Evolutionary conservation across 1,140 invertebrate genomes (phyloP), one percentile per base, ranked within the genome.

Genomic region (Sarcophaga bullata): DNA sequence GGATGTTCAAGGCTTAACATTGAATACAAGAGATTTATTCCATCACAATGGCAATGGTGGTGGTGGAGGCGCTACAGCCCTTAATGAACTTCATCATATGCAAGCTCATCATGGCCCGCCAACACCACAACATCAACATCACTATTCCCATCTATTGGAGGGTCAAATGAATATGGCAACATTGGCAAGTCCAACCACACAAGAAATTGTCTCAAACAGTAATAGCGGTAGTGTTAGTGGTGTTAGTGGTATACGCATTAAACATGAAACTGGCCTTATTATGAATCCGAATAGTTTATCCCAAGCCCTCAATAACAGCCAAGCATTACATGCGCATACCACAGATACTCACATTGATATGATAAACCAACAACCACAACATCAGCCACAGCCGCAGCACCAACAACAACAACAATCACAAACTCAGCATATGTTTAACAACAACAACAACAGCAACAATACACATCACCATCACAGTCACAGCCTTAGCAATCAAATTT

Each of bases 201-300:
- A 47, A 3, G 81, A 62, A 17, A 37, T 37, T 37, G 25, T 37
- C 25, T 37, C 25, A 37, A 37, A 37, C 25, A 37, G 25, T 37
- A 37, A 37, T 37, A 37, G 25, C 25, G 4, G 25, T 37, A 37
- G 25, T 37, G 25, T 1, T 9, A 17, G 8, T 15, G 7, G 8
- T 11, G 49, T 15, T 80, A 48, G 10, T 15, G 19, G 76, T 13
- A 84, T 89, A 46, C 76, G 88, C 9, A 83, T 89, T 15, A 89
- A 89, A 80, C 88, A 89, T 47, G 88, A 89, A 73, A 68, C 86
- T 11, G 86, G 85, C 13, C 83, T 89, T 19, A 84, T 88, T 17
- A 89, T 89, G 80, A 88, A 86, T 83, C 85, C 86, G 68, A 84
- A 82, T 47, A 84, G 82, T 68, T 82, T 89, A 82, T 46, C 68